Conservation (phyloP, 2,888 invertebrate species). For the Chrysotoxum bicinctum region DNA sequence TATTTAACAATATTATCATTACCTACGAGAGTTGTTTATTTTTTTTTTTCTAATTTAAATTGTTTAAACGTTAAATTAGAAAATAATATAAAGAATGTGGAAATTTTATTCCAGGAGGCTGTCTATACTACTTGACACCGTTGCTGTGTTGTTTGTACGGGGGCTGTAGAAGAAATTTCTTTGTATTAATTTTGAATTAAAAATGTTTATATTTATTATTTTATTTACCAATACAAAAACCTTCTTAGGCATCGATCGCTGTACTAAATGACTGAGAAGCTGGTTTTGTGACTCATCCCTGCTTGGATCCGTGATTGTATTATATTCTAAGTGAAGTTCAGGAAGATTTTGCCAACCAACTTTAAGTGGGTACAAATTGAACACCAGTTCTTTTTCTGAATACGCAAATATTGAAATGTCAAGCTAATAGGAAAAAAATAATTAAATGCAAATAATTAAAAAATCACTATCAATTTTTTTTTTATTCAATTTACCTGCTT, state of each 20-base stretch:
- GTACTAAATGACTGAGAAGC: constrained; percentile 79
- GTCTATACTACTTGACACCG: constrained; percentile 58
- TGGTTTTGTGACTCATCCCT: constrained; percentile 79
- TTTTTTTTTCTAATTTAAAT: constrained; percentile 2
- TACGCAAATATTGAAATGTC: constrained; percentile 81
- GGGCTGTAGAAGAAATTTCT: constrained; percentile 25
- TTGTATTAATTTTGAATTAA: neutral
- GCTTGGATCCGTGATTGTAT: constrained; percentile 79
- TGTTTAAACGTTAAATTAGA: constrained; percentile 42
- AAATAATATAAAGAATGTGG: constrained; percentile 56
- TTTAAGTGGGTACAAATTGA: constrained; percentile 81
- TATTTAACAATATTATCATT: constrained; percentile 50
- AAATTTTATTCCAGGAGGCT: constrained; percentile 35
- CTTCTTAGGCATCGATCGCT: constrained; percentile 81
- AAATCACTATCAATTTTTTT: neutral
- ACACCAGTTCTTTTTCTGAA: constrained; percentile 80
- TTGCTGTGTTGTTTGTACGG: constrained; percentile 61
- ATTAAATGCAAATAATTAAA: neutral
- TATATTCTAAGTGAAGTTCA: constrained; percentile 80
- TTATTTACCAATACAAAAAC: constrained; percentile 80
- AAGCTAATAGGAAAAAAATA: constrained; percentile 74
- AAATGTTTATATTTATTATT: neutral
- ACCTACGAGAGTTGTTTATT: constrained; percentile 51
- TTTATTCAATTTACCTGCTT: constrained; percentile 86
- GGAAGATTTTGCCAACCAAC: constrained; percentile 81